Percentiles rank a stretch among this genome's conserved stretches.
These are phyloP conservation scores for Malthinus seriepunctatus DNA, from an alignment of 2,888 invertebrate species.

Conservation along the genomic window DNA sequence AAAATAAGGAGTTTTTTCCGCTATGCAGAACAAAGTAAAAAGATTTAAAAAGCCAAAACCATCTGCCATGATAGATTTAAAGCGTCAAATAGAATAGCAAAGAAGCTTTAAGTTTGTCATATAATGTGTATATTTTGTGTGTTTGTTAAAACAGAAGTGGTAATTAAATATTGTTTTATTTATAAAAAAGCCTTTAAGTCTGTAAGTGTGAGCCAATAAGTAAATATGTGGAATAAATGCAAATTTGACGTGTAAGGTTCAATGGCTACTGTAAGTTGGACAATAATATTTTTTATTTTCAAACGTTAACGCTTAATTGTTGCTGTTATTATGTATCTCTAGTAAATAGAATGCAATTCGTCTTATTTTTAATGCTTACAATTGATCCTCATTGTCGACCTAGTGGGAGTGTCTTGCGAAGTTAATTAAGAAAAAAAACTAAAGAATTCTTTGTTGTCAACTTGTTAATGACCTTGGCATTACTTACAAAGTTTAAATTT, in stretches of 20 bases:
- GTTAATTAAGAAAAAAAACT: slow-evolving; percentile 39
- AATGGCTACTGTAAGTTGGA: slow-evolving; percentile 43
- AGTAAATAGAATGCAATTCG: neutral
- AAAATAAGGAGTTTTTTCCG: neutral
- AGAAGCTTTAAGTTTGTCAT: slow-evolving; percentile 46
- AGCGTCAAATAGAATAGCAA: slow-evolving; percentile 49
- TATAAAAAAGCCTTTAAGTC: slow-evolving; percentile 33
- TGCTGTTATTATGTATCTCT: neutral
- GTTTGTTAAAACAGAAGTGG: slow-evolving; percentile 45
- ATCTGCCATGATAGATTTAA: slow-evolving; percentile 56
- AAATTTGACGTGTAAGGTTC: slow-evolving; percentile 45
- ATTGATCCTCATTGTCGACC: slow-evolving; percentile 28
- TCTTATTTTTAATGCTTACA: neutral
- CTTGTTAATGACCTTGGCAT: slow-evolving; percentile 49
- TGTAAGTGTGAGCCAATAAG: slow-evolving; percentile 37
- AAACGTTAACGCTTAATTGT: too few relatives aligned
- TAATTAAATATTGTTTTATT: slow-evolving; percentile 42
- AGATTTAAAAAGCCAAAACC: slow-evolving; percentile 8
- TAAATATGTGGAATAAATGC: slow-evolving; percentile 41
- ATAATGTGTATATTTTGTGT: slow-evolving; percentile 50
- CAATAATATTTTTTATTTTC: slow-evolving; percentile 18
- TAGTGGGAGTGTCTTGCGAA: slow-evolving; percentile 40
- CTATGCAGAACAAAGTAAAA: neutral
- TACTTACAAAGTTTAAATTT: slow-evolving; percentile 33
- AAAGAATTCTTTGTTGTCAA: slow-evolving; percentile 48